phyloP scores from a whole-genome alignment of 1,140 invertebrate genomes.

The Paramacrobiotus metropolitanus region DNA sequence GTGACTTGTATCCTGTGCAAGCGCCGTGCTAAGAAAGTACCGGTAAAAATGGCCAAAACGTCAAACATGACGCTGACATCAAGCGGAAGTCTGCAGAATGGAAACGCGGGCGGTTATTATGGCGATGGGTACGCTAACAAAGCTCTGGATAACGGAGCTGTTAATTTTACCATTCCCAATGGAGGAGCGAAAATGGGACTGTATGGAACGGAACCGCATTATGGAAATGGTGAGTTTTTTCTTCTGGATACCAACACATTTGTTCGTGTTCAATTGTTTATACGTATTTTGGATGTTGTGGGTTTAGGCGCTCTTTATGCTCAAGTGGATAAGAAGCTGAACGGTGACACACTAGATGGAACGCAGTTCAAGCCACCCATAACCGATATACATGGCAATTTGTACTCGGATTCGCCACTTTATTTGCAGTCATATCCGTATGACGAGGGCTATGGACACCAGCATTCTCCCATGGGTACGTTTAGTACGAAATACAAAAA shows the following conservation, averaged over 20 bases:
- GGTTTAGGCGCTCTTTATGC: background rate
- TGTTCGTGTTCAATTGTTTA: no score
- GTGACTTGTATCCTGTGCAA: background rate
- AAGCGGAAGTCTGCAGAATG: background rate
- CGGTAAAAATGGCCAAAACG: background rate
- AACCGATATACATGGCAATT: background rate
- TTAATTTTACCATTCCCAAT: background rate
- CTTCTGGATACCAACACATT: no score
- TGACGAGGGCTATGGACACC: background rate
- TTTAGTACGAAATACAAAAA: background rate
- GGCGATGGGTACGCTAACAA: background rate
- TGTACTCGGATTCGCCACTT: background rate
- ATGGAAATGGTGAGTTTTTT: background rate
- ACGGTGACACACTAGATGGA: background rate
- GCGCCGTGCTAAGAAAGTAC: background rate
- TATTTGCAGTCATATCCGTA: background rate
- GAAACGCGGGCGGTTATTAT: background rate
- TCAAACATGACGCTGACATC: background rate
- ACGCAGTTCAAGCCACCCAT: background rate
- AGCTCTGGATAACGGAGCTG: background rate
- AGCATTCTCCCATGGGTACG: constrained; percentile 2
- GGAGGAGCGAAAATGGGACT: background rate
- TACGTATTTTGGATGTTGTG: background rate
- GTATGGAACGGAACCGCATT: background rate
- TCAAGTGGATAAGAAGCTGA: background rate